These are phyloP conservation scores for Streblospio benedicti DNA, from an alignment of 1,140 invertebrate genomes.

Conservation along the genomic window DNA sequence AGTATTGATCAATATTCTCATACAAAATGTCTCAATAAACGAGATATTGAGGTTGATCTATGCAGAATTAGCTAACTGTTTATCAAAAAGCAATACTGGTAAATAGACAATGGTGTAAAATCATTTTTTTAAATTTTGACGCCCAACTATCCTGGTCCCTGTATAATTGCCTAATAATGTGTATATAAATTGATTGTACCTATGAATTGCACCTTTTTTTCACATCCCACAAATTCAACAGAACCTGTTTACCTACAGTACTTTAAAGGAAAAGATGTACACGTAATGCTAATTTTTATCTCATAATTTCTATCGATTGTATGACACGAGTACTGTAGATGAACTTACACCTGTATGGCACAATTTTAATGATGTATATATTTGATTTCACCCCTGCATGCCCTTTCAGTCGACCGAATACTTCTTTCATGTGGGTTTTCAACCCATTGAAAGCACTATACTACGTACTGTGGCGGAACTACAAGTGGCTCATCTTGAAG, in stretches of 20 bases:
- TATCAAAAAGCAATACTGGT: too few relatives aligned
- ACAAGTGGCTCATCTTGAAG: constrained; percentile 17
- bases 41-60: too few relatives aligned
- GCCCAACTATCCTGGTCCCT: too few relatives aligned
- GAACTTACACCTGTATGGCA: background rate
- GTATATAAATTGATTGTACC: too few relatives aligned
- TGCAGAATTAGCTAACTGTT: too few relatives aligned
- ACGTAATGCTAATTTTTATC: background rate
- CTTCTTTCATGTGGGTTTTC: constrained; percentile 22
- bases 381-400: background rate
- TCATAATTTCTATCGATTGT: background rate
- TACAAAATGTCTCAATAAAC: too few relatives aligned
- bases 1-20: too few relatives aligned
- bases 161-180: too few relatives aligned
- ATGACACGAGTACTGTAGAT: background rate
- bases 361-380: background rate
- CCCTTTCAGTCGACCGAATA: constrained; percentile 20
- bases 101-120: too few relatives aligned
- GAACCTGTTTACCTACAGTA: background rate
- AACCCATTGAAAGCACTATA: constrained; percentile 17
- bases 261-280: background rate
- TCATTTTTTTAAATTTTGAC: too few relatives aligned
- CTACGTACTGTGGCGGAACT: constrained; percentile 20
- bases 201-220: too few relatives aligned
- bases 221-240: background rate